phyloP scores from a whole-genome alignment of 2,113 vertebrate species.

The Peromyscus californicus region DNA sequence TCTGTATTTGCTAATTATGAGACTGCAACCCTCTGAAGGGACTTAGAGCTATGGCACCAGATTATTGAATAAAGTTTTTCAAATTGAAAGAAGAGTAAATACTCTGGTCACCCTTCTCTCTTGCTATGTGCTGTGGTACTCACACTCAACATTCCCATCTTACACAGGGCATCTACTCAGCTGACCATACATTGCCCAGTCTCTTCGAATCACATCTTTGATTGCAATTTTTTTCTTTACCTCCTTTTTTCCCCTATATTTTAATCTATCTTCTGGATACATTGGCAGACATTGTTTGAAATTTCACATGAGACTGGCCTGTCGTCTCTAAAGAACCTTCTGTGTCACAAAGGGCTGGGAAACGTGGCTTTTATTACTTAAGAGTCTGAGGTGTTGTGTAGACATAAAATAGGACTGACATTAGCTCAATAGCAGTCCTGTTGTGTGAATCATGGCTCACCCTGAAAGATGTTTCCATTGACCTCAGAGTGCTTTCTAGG shows the following conservation, averaged over 20 bases:
- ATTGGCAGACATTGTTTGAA: neutral
- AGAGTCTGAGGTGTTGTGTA: neutral
- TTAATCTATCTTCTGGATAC: neutral
- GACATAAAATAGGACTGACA: neutral
- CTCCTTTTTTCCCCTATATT: neutral
- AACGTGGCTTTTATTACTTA: constrained; percentile 21
- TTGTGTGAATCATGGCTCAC: neutral
- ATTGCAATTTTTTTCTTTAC: neutral
- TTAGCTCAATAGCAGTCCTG: neutral
- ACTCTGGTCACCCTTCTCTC: neutral
- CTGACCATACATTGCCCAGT: neutral
- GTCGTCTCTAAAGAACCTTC: neutral
- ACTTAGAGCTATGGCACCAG: neutral
- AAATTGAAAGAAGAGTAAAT: neutral
- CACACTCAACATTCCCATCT: neutral
- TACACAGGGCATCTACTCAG: neutral
- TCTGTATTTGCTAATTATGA: neutral
- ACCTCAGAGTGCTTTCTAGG: neutral
- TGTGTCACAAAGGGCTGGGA: neutral
- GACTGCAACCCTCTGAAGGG: neutral
- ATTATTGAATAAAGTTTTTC: neutral
- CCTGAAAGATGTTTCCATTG: neutral
- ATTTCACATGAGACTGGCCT: neutral
- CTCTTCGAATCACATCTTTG: neutral
- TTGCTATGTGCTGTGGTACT: neutral